Evolutionary conservation across 2,888 invertebrate species (phyloP), one percentile per base, ranked within the genome.

Genomic region (Hypsopygia costalis): DNA sequence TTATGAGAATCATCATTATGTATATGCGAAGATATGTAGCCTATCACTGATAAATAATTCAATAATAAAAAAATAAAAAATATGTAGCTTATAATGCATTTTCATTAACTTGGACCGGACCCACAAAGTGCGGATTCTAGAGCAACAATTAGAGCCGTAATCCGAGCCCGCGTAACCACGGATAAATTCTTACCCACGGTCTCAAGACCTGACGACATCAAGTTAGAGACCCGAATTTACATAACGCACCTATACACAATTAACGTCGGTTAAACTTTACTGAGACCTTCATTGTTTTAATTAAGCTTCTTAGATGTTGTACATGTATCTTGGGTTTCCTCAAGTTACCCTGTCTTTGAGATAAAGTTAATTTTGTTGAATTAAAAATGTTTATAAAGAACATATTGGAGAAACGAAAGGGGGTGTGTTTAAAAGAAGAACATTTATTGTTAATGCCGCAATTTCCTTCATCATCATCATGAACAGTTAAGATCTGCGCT

Each of bases 251-350:
- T 16, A 25, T n/a, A 25, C n/a, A 25, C 7, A 25, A 25, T 25
- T 25, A 25, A 2, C 25, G 8, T n/a, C 25, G 2, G 25, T 16
- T 16, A 32, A 10, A 21, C 9, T 21, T 22, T 21, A 5, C 10
- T 1, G 2, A 16, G 20, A 29, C 7, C 16, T 36, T 36, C 25
- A 34, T 11, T 34, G 27, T 34, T 25, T 27, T 21, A 34, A 34
- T 34, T 25, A 36, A 36, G 28, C 27, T 36, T 27, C n/a, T 9
- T 6, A n/a, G 29, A 27, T 28, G 10, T 29, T 35, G 27, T 7
- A 11, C 27, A 12, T 29, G 28, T 11, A 16, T 7, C 25, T 5
- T 25, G 20, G 27, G 29, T 16, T 20, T 35, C 20, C 6, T n/a
- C n/a, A 34, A 34, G 6, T 9, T 11, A 12, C 9, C 8, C 11